Evolutionary conservation across 2,113 vertebrate species (phyloP).

Genomic region (Ursus arctos): DNA sequence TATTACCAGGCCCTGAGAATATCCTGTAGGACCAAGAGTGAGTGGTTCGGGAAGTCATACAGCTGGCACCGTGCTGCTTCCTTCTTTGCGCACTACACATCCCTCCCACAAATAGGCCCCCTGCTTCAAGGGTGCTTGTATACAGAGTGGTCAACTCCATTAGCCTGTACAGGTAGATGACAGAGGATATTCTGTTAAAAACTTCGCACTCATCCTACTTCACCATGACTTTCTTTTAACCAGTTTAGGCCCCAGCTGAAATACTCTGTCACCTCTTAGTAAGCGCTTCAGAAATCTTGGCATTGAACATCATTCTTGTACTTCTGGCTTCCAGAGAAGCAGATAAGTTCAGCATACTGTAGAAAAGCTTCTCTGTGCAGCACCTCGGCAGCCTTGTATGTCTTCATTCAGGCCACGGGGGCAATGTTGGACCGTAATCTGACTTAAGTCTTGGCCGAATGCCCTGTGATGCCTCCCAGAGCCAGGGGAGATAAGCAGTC

Average conservation of each 20-base stretch:
- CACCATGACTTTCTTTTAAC: background rate
- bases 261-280: background rate
- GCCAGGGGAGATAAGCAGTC: background rate
- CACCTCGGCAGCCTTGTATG: background rate
- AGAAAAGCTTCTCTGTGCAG: background rate
- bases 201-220: background rate
- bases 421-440: background rate
- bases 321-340: background rate
- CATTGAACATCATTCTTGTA: slow-evolving; percentile 41
- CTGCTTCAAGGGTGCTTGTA: background rate
- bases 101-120: background rate
- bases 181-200: slow-evolving; percentile 47
- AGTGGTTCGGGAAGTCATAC: background rate
- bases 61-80: background rate
- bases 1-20: slow-evolving; percentile 36
- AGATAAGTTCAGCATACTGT: background rate
- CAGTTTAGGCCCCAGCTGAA: slow-evolving; percentile 12
- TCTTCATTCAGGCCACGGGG: background rate
- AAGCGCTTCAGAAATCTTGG: slow-evolving; percentile 27
- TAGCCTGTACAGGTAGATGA: background rate
- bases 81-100: background rate
- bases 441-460: background rate
- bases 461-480: background rate
- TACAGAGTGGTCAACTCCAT: slow-evolving; percentile 33
- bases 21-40: background rate